phyloP scores from a whole-genome alignment of 23 tunicate genomes.

The Ciona savignyi region DNA sequence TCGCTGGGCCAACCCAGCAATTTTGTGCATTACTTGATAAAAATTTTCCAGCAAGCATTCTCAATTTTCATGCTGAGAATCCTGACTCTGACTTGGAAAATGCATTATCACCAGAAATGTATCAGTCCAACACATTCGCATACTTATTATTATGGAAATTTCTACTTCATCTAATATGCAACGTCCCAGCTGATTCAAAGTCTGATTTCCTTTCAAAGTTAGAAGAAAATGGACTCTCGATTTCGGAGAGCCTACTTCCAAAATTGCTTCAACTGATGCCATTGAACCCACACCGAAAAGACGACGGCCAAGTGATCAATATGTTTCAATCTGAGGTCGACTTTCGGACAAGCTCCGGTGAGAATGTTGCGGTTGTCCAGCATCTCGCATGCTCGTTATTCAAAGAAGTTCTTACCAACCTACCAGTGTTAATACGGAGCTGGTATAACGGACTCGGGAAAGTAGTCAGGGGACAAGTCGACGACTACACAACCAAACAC shows the following conservation, averaged over 20 bases:
- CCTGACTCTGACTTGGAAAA: neutral
- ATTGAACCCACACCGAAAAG: slow-evolving; percentile 4
- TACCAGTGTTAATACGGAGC: slow-evolving; percentile 48
- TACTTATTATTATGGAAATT: slow-evolving; percentile 37
- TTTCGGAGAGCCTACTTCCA: slow-evolving; percentile 31
- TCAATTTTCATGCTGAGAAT: neutral
- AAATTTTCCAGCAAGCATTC: neutral
- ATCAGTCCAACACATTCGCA: neutral
- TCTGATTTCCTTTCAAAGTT: slow-evolving; percentile 33
- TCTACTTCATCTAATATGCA: slow-evolving; percentile 5
- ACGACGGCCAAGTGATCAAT: neutral
- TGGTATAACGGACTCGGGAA: slow-evolving; percentile 49
- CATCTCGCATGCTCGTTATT: slow-evolving; percentile 58
- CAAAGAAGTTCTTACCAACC: slow-evolving; percentile 42
- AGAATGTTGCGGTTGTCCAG: slow-evolving; percentile 4
- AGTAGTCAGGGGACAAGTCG: slow-evolving; percentile 18
- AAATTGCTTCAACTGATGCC: slow-evolving; percentile 34
- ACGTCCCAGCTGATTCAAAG: slow-evolving; percentile 16
- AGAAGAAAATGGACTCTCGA: neutral
- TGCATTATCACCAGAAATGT: neutral
- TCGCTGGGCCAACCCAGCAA: neutral
- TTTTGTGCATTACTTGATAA: neutral
- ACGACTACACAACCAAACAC: slow-evolving; percentile 47
- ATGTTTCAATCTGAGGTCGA: slow-evolving; percentile 28
- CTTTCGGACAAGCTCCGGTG: neutral